phyloP scores from a whole-genome alignment of 2,113 vertebrate species.

The Callopanchax toddi region DNA sequence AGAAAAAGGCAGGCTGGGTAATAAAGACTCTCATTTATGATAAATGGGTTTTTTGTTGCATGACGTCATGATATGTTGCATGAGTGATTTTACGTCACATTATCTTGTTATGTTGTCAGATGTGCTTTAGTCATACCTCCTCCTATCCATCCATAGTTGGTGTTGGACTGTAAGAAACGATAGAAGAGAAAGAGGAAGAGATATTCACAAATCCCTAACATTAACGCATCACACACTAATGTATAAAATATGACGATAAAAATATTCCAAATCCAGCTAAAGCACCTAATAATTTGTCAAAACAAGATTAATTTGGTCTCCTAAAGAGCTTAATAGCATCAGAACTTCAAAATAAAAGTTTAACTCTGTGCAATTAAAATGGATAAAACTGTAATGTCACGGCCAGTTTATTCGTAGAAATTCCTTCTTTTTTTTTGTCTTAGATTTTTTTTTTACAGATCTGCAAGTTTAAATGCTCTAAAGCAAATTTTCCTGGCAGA shows the following conservation, averaged over 20 bases:
- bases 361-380: background rate
- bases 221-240: slow-evolving; percentile 8
- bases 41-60: slow-evolving; percentile 41
- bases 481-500: too few relatives aligned
- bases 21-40: slow-evolving; percentile 39
- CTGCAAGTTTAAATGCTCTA: too few relatives aligned
- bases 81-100: slow-evolving; percentile 42
- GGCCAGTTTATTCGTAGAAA: too few relatives aligned
- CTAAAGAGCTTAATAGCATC: too few relatives aligned
- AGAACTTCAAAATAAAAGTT: background rate
- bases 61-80: slow-evolving; percentile 21
- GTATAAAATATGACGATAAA: background rate
- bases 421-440: too few relatives aligned
- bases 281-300: background rate
- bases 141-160: slow-evolving; percentile 33
- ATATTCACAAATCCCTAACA: slow-evolving; percentile 58
- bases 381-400: too few relatives aligned
- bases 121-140: slow-evolving; percentile 34
- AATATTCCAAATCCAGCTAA: background rate
- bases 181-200: slow-evolving; percentile 12
- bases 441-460: too few relatives aligned
- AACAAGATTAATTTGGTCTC: background rate
- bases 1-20: slow-evolving; percentile 16
- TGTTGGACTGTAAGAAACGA: slow-evolving; percentile 19
- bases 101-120: slow-evolving; percentile 28